A percentile compares a stretch with the other conserved stretches of the same genome.
These are phyloP conservation scores for Poeciliopsis turrubarensis DNA, from an alignment of 2,113 vertebrate species.

Conservation along the genomic window DNA sequence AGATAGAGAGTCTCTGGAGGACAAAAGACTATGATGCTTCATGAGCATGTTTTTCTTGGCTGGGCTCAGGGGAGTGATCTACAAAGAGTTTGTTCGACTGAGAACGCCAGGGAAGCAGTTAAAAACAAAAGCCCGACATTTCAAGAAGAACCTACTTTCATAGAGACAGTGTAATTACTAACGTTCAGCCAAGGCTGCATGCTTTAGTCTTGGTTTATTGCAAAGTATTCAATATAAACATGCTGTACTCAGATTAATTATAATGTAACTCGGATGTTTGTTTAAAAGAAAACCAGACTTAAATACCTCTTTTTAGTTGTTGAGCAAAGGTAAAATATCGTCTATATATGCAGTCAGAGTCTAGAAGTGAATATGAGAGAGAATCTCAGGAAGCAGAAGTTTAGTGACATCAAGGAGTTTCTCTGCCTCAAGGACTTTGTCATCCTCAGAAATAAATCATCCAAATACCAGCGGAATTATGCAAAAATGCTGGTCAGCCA, in stretches of 20 bases:
- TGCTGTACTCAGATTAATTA: neutral
- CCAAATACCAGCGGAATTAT: no score
- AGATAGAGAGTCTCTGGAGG: conserved; percentile 56
- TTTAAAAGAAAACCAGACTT: neutral
- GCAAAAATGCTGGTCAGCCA: no score
- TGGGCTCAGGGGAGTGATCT: conserved; percentile 37
- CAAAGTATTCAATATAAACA: neutral
- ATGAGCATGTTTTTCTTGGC: conserved; percentile 67
- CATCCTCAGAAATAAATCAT: no score
- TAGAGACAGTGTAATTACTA: conserved; percentile 40
- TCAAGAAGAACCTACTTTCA: conserved; percentile 38
- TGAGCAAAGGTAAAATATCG: neutral
- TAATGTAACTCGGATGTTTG: neutral
- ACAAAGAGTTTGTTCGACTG: conserved; percentile 43
- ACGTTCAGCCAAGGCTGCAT: neutral
- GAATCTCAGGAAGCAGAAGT: neutral
- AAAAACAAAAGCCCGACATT: conserved; percentile 41
- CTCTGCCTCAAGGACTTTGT: no score
- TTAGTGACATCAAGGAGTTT: neutral
- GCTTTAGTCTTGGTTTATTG: neutral
- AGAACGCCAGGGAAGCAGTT: conserved; percentile 29
- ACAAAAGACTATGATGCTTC: conserved; percentile 43
- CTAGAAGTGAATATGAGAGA: neutral
- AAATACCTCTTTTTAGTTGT: neutral
- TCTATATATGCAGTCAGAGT: neutral